Percentiles rank a stretch among this genome's conserved stretches.
Evolutionary conservation across 1,140 invertebrate genomes (phyloP).

Genomic region (Drosophila grimshawi): DNA sequence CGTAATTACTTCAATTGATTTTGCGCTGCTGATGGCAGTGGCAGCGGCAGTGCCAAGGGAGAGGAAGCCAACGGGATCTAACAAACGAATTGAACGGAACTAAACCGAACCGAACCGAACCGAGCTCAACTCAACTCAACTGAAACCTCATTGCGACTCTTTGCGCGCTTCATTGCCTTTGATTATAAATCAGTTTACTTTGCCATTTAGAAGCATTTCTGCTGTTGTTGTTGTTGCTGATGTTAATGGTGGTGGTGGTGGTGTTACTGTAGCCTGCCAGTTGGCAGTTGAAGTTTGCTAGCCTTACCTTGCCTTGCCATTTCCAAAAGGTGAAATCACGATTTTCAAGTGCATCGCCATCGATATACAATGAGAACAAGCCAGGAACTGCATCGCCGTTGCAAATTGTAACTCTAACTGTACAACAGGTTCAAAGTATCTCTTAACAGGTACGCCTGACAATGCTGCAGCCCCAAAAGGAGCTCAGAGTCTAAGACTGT

Average conservation of each 20-base stretch:
- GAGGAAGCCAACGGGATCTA: conserved; percentile 49
- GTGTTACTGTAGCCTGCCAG: conserved; percentile 16
- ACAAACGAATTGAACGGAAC: conserved; percentile 68
- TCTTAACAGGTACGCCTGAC: conserved; percentile 79
- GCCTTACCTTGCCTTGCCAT: conserved; percentile 46
- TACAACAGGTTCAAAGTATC: conserved; percentile 83
- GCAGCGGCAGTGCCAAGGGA: conserved; percentile 26
- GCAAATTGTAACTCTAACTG: conserved; percentile 83
- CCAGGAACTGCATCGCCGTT: conserved; percentile 49
- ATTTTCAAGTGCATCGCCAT: conserved; percentile 83
- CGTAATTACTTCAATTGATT: conserved; percentile 83
- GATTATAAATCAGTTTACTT: conserved; percentile 83
- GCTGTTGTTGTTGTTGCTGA: conserved; percentile 44
- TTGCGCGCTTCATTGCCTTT: conserved; percentile 81
- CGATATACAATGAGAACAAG: conserved; percentile 71
- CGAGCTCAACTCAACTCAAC: conserved; percentile 27
- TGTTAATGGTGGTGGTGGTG: conserved; percentile 25
- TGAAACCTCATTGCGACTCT: conserved; percentile 69
- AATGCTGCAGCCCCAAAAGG: conserved; percentile 49
- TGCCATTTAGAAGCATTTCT: conserved; percentile 82
- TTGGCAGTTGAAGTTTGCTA: conserved; percentile 37
- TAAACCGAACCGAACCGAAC: conserved; percentile 43
- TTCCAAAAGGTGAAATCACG: conserved; percentile 82
- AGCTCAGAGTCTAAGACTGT: conserved; percentile 33
- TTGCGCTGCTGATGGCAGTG: conserved; percentile 74